Evolutionary conservation across 2,113 vertebrate genomes (phyloP), one percentile per base, ranked within the genome.

Genomic region (Tenrec ecaudatus): DNA sequence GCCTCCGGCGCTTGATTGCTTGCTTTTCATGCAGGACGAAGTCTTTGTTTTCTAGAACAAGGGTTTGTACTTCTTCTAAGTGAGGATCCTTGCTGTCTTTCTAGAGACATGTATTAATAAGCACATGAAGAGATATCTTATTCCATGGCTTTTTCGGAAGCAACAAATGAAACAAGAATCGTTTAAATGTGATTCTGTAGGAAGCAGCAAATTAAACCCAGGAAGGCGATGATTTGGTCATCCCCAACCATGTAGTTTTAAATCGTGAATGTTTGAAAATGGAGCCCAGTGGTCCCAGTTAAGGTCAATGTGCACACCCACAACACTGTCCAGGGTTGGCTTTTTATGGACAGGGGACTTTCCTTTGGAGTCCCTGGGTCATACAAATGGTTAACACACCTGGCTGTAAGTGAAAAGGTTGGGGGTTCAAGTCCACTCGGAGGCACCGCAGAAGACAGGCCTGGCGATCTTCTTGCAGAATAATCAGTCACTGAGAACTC

Each of bases 1-100:
- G 95, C 53, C 58, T 92, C 47, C 8, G 15, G 29, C 11, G 47
- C 47, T 40, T 92, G 71, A 64, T 94, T 96, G 15, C 36, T 84
- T 66, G 17, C 5, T 7, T 0, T 17, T 2, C 64, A 58, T 62
- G 38, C 58, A 17, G 6, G 15, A 83, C 76, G 73, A 36, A 57
- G 14, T 82, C 76, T 69, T 27, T 8, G 68, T 66, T 87, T 43
- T 62, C 58, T 29, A 86, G 4, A 71, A 38, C 7, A 73, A 81
- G 80, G 80, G 58, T 68, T 62, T 82, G 17, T 60, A 89, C 7
- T 93, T 77, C 80, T 82, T 69, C 40, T 31, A 33, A 80, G 40
- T 43, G 78, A 81, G 47, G 6, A 33, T 64, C 20, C 14, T 58
- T 68, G 75, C 29, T 85, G 36, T 88, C 53, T 78, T 86, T 69